A percentile compares a stretch with the other conserved stretches of the same genome.
Conservation (phyloP, 2,888 invertebrate genomes). For the Rhaphigaster nebulosa region DNA sequence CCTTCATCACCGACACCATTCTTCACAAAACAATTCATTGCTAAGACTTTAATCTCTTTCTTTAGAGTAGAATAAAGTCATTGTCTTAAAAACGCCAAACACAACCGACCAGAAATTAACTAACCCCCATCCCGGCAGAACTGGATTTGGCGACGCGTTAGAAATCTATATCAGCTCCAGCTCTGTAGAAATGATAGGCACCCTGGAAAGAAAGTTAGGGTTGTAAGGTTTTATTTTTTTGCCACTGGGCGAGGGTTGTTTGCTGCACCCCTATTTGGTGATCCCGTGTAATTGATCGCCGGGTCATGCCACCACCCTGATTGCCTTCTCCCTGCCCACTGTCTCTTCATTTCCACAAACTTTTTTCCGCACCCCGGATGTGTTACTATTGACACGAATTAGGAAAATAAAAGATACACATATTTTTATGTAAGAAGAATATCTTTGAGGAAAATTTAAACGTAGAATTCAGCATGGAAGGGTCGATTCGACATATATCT, state of each 20-base stretch:
- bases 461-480: too few species aligned
- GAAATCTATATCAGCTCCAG: neutral
- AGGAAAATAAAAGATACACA: neutral
- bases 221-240: constrained; percentile 43
- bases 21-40: too few species aligned
- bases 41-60: too few species aligned
- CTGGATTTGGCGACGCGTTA: neutral
- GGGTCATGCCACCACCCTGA: constrained; percentile 38
- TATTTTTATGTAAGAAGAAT: too few species aligned
- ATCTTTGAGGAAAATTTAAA: too few species aligned
- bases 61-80: neutral
- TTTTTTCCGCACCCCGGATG: constrained; percentile 3
- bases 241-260: constrained; percentile 21
- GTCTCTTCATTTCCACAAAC: constrained; percentile 42
- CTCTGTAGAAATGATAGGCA: neutral
- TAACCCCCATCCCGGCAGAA: neutral
- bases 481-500: too few species aligned
- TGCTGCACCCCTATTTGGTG: constrained; percentile 56
- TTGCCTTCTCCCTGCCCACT: constrained; percentile 1
- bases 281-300: constrained; percentile 55
- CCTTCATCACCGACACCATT: too few species aligned
- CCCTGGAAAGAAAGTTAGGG: constrained; percentile 37
- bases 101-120: neutral
- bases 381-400: constrained; percentile 6
- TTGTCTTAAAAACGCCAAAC: neutral